Conservation (phyloP, 2,113 vertebrate species). For the Proterorhinus semilunaris region DNA sequence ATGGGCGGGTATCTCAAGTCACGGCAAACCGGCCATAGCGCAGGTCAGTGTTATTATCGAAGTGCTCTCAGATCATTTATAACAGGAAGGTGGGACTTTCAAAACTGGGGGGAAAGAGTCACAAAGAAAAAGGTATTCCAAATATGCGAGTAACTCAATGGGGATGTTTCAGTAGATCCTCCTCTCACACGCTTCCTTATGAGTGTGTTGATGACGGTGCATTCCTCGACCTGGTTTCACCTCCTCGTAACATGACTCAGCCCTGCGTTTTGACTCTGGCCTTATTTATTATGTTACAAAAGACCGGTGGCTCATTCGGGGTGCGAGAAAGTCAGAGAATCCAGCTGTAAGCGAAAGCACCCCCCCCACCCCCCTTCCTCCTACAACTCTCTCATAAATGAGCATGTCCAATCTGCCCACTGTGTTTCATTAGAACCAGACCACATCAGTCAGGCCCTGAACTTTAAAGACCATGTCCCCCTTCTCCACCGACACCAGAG, state of each 20-base stretch:
- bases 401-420: slow-evolving; percentile 71
- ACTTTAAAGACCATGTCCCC: slow-evolving; percentile 73
- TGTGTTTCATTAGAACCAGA: slow-evolving; percentile 73
- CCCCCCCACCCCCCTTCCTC: slow-evolving; percentile 9
- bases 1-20: slow-evolving; percentile 53
- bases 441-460: slow-evolving; percentile 65
- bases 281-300: slow-evolving; percentile 70
- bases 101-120: background rate
- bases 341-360: slow-evolving; percentile 49
- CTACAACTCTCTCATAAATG: slow-evolving; percentile 52
- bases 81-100: background rate
- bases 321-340: slow-evolving; percentile 55
- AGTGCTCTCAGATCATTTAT: slow-evolving; percentile 38
- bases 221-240: slow-evolving; percentile 61
- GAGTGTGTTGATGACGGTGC: slow-evolving; percentile 43
- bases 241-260: slow-evolving; percentile 57
- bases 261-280: slow-evolving; percentile 36
- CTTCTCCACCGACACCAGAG: slow-evolving; percentile 47
- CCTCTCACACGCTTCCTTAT: slow-evolving; percentile 27
- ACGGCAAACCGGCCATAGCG: slow-evolving; percentile 52
- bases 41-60: slow-evolving; percentile 46
- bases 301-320: slow-evolving; percentile 39
- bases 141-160: slow-evolving; percentile 43
- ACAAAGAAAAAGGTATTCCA: slow-evolving; percentile 32
- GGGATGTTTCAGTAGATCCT: slow-evolving; percentile 32